Conservation (phyloP, 2,113 vertebrate species). For the Physeter macrocephalus region DNA sequence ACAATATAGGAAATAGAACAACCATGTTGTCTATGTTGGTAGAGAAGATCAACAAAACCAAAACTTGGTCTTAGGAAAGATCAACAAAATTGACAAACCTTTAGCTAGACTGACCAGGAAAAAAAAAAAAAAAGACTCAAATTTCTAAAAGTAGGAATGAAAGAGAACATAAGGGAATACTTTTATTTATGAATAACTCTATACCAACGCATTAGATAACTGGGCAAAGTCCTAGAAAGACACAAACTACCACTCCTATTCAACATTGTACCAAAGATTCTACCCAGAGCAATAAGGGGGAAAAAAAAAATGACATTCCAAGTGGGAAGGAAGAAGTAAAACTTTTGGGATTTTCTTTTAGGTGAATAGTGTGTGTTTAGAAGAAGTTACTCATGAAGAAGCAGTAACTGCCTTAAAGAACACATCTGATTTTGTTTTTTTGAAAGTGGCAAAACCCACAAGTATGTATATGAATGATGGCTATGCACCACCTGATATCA, state of each 20-base stretch:
- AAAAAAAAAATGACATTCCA: background rate
- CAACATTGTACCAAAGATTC: background rate
- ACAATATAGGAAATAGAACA: background rate
- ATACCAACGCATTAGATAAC: background rate
- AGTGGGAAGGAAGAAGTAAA: background rate
- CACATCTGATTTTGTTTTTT: slow-evolving; percentile 95
- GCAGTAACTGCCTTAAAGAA: slow-evolving; percentile 99
- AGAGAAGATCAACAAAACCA: background rate
- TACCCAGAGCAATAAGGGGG: background rate
- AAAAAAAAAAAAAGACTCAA: background rate
- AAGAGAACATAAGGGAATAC: background rate
- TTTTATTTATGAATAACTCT: background rate
- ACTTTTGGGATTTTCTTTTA: slow-evolving; percentile 66
- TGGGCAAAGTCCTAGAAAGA: background rate
- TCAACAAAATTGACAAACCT: background rate
- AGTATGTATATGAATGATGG: slow-evolving; percentile 96
- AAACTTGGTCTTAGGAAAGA: background rate
- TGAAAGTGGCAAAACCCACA: slow-evolving; percentile 97
- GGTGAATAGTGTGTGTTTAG: slow-evolving; percentile 95
- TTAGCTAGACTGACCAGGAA: background rate
- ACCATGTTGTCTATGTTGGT: background rate
- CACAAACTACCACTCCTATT: background rate
- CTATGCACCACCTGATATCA: slow-evolving; percentile 93
- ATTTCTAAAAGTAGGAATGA: background rate
- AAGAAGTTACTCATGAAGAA: slow-evolving; percentile 98